These are phyloP conservation scores for Ruditapes philippinarum DNA, from an alignment of 1,140 invertebrate species.

Conservation along the genomic window DNA sequence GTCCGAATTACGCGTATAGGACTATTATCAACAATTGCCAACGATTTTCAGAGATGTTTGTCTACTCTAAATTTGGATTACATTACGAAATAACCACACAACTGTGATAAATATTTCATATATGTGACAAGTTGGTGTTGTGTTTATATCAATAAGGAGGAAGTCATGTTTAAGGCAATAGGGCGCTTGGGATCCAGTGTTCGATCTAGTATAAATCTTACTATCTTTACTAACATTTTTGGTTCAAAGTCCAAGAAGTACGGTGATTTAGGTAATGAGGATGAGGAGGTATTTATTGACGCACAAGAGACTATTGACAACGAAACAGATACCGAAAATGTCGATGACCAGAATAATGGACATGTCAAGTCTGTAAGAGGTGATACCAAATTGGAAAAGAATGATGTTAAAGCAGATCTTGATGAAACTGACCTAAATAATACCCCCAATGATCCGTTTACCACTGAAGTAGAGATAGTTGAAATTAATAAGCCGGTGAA, in stretches of 20 bases:
- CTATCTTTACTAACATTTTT: constrained; percentile 21
- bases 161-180: constrained; percentile 39
- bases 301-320: constrained; percentile 20
- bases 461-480: background rate
- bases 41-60: too few relatives aligned
- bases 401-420: background rate
- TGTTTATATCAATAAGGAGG: too few relatives aligned
- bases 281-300: constrained; percentile 48
- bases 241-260: constrained; percentile 42
- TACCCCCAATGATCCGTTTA: background rate
- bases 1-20: too few relatives aligned
- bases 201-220: background rate
- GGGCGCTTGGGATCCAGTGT: constrained; percentile 16
- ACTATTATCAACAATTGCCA: too few relatives aligned
- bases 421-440: background rate
- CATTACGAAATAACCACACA: too few relatives aligned
- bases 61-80: too few relatives aligned
- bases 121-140: too few relatives aligned
- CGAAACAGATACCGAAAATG: background rate
- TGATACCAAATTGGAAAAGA: background rate
- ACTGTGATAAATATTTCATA: too few relatives aligned
- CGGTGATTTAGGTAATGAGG: constrained; percentile 28
- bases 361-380: background rate
- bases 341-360: background rate
- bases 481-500: background rate